These are phyloP conservation scores for Melipona bicolor DNA, from an alignment of 2,888 invertebrate species.

Conservation along the genomic window DNA sequence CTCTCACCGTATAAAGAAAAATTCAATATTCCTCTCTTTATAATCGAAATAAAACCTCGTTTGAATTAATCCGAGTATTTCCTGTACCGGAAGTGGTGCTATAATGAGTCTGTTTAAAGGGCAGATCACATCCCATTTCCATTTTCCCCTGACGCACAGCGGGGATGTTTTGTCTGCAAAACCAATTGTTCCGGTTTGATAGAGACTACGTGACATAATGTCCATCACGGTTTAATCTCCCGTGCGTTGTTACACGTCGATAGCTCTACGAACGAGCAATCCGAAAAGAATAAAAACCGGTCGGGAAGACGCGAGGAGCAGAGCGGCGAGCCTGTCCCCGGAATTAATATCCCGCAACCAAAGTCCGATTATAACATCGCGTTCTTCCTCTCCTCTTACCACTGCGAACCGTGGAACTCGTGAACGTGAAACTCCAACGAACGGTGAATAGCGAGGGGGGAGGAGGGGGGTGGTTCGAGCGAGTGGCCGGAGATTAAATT, in stretches of 20 bases:
- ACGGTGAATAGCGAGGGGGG: background rate
- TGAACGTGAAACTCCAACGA: background rate
- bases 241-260: background rate
- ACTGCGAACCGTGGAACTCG: no score
- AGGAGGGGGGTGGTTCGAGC: background rate
- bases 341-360: background rate
- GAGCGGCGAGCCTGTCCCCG: background rate
- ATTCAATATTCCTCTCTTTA: no score
- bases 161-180: background rate
- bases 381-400: background rate
- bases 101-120: no score
- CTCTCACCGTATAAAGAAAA: no score
- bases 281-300: background rate
- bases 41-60: no score
- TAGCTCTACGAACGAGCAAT: background rate
- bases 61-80: no score
- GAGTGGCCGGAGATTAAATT: constrained; percentile 42
- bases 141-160: background rate
- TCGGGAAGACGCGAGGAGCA: background rate
- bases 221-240: background rate
- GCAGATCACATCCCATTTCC: no score
- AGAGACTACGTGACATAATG: background rate
- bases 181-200: background rate
- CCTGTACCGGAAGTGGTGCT: no score
- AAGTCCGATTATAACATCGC: background rate